A percentile compares a stretch with the other conserved stretches of the same genome.
Evolutionary conservation across 1,140 invertebrate species (phyloP).

Genomic region (Drosophila cardini): DNA sequence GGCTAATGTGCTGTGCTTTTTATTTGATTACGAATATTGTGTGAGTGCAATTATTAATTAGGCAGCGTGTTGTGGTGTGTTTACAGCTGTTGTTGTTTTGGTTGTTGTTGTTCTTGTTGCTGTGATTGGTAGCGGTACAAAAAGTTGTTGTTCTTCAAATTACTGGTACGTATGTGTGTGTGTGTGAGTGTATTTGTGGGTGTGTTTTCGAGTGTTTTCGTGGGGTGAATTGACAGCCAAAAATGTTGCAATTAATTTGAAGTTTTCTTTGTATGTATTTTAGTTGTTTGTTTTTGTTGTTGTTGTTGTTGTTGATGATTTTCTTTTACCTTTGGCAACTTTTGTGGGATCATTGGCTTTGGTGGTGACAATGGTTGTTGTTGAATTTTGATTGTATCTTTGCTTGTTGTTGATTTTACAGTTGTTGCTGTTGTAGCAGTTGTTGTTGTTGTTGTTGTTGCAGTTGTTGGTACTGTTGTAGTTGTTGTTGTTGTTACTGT

Average conservation of each 20-base stretch:
- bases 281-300: slow-evolving; percentile 25
- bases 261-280: neutral
- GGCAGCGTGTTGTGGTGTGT: neutral
- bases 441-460: slow-evolving; percentile 61
- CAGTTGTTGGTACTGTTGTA: slow-evolving; percentile 43
- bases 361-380: slow-evolving; percentile 84
- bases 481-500: slow-evolving; percentile 58
- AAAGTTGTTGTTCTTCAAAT: slow-evolving; percentile 17
- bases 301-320: slow-evolving; percentile 37
- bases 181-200: slow-evolving; percentile 2
- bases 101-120: slow-evolving; percentile 6
- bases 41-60: slow-evolving; percentile 13
- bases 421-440: slow-evolving; percentile 48
- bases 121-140: slow-evolving; percentile 20
- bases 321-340: slow-evolving; percentile 82
- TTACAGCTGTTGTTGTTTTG: neutral
- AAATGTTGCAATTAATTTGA: slow-evolving; percentile 22
- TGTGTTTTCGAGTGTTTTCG: too few species aligned
- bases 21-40: neutral
- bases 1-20: neutral
- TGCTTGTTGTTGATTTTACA: slow-evolving; percentile 59
- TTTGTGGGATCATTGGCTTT: slow-evolving; percentile 82
- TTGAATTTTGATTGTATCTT: slow-evolving; percentile 79
- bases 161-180: slow-evolving; percentile 4
- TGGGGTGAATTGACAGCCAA: slow-evolving; percentile 30